These are phyloP conservation scores for Ferdinandea cuprea DNA, from an alignment of 2,888 invertebrate genomes.

Conservation along the genomic window DNA sequence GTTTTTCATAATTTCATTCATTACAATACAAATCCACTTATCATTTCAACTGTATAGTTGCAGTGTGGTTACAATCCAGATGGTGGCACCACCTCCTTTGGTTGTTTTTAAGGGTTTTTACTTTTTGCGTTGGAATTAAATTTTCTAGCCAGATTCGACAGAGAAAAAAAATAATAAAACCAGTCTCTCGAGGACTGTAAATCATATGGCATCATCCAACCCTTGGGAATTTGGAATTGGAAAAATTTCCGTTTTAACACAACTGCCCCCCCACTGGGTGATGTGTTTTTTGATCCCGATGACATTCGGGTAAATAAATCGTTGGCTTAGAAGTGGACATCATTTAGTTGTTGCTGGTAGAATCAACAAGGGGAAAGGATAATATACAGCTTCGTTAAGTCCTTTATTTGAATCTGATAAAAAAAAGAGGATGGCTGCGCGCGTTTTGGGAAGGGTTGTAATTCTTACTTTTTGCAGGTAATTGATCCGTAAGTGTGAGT, in stretches of 20 bases:
- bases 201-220: slow-evolving; percentile 70
- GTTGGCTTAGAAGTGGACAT: slow-evolving; percentile 74
- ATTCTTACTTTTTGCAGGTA: slow-evolving; percentile 46
- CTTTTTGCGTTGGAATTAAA: slow-evolving; percentile 48
- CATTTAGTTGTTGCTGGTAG: slow-evolving; percentile 53
- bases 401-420: slow-evolving; percentile 52
- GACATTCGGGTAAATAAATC: slow-evolving; percentile 71
- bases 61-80: slow-evolving; percentile 56
- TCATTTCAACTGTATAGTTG: slow-evolving; percentile 47
- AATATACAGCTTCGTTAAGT: slow-evolving; percentile 27
- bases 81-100: slow-evolving; percentile 15
- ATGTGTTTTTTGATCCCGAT: slow-evolving; percentile 62
- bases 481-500: not conserved
- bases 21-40: slow-evolving; percentile 67
- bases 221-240: slow-evolving; percentile 51
- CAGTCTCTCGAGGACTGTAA: slow-evolving; percentile 62
- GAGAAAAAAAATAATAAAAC: slow-evolving; percentile 21
- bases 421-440: slow-evolving; percentile 35
- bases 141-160: slow-evolving; percentile 48
- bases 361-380: slow-evolving; percentile 38
- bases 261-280: slow-evolving; percentile 35
- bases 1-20: slow-evolving; percentile 53
- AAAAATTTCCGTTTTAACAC: slow-evolving; percentile 45
- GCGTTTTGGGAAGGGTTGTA: slow-evolving; percentile 51
- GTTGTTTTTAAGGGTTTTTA: slow-evolving; percentile 6